A percentile compares a stretch with the other conserved stretches of the same genome.
Conservation (phyloP, 2,888 invertebrate genomes). For the Antitype chi region DNA sequence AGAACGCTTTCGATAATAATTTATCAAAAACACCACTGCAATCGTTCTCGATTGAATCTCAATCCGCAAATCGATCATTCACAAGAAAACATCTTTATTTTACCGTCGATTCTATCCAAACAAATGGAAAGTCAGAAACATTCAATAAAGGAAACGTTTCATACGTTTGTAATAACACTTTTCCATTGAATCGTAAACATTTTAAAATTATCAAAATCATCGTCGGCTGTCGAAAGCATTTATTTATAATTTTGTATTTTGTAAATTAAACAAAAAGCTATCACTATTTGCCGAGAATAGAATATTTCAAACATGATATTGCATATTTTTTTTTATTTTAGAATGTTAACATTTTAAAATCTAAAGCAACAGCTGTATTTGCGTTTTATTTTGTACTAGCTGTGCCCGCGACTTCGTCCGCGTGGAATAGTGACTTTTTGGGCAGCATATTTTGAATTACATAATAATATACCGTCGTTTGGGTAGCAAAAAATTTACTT, state of each 20-base stretch:
- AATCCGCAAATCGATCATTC: slow-evolving; percentile 30
- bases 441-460: too few species aligned
- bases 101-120: slow-evolving; percentile 28
- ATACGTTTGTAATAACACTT: slow-evolving; percentile 40
- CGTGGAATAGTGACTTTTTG: too few species aligned
- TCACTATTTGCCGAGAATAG: slow-evolving; percentile 24
- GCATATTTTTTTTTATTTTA: slow-evolving; percentile 20
- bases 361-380: background rate
- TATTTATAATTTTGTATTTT: slow-evolving; percentile 54
- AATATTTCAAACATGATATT: slow-evolving; percentile 17
- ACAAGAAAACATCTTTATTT: slow-evolving; percentile 35
- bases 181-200: slow-evolving; percentile 47
- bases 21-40: background rate
- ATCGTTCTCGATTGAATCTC: slow-evolving; percentile 19
- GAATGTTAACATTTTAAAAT: slow-evolving; percentile 19
- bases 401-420: too few species aligned
- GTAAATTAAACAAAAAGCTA: slow-evolving; percentile 45
- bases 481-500: too few species aligned
- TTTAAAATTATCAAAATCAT: slow-evolving; percentile 31
- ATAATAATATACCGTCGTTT: too few species aligned
- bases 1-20: background rate
- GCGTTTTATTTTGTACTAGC: background rate
- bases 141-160: slow-evolving; percentile 34
- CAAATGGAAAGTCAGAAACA: slow-evolving; percentile 40
- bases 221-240: slow-evolving; percentile 24